Conservation (phyloP, 2,797 vertebrate genomes). For the Geotria australis region DNA sequence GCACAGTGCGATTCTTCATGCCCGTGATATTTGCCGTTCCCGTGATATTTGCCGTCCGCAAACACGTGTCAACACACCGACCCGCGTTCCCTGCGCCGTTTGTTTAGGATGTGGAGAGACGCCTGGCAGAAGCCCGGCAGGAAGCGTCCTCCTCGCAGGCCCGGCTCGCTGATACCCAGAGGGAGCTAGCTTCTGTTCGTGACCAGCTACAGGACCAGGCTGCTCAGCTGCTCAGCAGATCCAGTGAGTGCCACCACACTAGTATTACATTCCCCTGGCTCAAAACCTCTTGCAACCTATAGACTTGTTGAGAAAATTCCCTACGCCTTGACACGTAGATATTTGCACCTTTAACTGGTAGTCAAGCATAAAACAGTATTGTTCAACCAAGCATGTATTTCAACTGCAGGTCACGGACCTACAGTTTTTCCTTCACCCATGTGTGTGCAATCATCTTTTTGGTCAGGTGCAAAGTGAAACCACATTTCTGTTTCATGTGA, state of each 20-base stretch:
- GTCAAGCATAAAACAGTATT: no score
- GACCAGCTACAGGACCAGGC: constrained; percentile 77
- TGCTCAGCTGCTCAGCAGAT: constrained; percentile 85
- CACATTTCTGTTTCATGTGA: no score
- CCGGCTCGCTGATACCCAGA: constrained; percentile 80
- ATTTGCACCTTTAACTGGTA: no score
- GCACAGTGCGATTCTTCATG: no score
- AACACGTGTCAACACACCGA: neutral
- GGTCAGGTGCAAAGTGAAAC: no score
- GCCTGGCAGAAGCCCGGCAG: constrained; percentile 74
- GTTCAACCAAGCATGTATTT: no score
- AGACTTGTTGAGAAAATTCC: neutral
- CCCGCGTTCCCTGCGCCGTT: neutral
- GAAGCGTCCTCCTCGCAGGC: constrained; percentile 57
- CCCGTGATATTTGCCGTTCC: no score
- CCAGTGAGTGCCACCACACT: constrained; percentile 33
- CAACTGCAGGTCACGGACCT: no score
- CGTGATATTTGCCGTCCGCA: neutral
- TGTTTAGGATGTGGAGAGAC: constrained; percentile 49
- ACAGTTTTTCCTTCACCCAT: no score
- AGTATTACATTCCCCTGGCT: constrained; percentile 3
- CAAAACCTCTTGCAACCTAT: neutral
- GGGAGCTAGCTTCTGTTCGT: constrained; percentile 59
- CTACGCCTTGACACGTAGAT: no score
- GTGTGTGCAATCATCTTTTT: no score